phyloP scores from a whole-genome alignment of 1,140 invertebrate species.

The Drosophila suzukii region DNA sequence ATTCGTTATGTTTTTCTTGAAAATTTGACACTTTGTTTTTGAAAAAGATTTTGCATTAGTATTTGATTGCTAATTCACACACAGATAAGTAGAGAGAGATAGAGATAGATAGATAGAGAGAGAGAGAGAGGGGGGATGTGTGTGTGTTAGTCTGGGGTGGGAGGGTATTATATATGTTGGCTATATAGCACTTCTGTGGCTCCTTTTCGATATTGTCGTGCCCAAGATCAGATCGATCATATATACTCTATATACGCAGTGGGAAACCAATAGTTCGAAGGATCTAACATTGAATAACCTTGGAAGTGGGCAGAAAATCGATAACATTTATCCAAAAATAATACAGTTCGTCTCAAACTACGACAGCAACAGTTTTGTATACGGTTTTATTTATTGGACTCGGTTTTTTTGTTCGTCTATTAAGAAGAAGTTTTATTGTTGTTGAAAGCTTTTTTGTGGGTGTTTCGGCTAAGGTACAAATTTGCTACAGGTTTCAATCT shows the following conservation, averaged over 20 bases:
- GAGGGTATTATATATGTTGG: constrained; percentile 16
- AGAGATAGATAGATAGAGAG: constrained; percentile 7
- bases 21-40: constrained; percentile 67
- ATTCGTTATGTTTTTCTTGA: constrained; percentile 15
- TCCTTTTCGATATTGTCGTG: constrained; percentile 53
- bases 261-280: constrained; percentile 68
- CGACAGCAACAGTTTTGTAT: constrained; percentile 9
- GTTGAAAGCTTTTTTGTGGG: constrained; percentile 66
- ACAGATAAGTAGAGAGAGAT: constrained; percentile 22
- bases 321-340: constrained; percentile 77
- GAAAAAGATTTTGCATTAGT: constrained; percentile 38
- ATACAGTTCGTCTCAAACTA: constrained; percentile 26
- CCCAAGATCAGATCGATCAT: constrained; percentile 37
- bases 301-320: constrained; percentile 12
- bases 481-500: constrained; percentile 74
- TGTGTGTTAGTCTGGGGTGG: constrained; percentile 30
- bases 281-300: constrained; percentile 44
- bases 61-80: constrained; percentile 41
- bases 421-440: constrained; percentile 28
- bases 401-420: constrained; percentile 11
- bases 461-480: constrained; percentile 79
- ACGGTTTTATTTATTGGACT: constrained; percentile 23
- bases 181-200: constrained; percentile 14
- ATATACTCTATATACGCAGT: constrained; percentile 10
- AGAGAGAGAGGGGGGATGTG: not conserved